Base-by-base conservation (phyloP, 2,113 vertebrate species). In the Penelope pileata region DNA sequence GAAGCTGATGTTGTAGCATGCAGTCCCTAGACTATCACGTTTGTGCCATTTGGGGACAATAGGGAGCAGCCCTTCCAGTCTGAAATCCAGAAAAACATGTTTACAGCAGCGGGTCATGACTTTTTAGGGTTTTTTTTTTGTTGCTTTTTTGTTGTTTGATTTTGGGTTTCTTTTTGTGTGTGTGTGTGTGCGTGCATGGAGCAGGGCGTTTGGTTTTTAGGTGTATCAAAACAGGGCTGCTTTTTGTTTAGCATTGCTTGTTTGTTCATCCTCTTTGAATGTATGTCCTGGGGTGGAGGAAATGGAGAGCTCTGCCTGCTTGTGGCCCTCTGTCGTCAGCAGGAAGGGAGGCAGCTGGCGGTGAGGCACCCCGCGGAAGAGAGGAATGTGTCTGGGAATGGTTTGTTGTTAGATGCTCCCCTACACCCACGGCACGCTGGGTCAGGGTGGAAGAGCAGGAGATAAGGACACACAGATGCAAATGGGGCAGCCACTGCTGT, bases 1-100 rank as follows among this genome's bases (percentile, higher is more conserved):
- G 30, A 43, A 45, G 34, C 48, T 22, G 26, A 70, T 64, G 23
- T 59, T 80, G 43, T 88, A 64, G 1, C 10, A 4, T 30, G 24
- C 10, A 11, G 19, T 68, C 0, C 0, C 13, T 24, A 32, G n/a
- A 29, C 18, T 74, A 2, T 54, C 24, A 42, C 42, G 40, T n/a
- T 30, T 9, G 1, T 1, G 0, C 58, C 42, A 54, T 79, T 63
- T 66, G 42, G 18, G 53, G 72, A 29, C 45, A 36, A 77, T 27
- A 63, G 40, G 3, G 3, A 77, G 34, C 60, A 87, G 30, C 36
- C 34, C 63, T 60, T 82, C 56, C 58, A 69, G 22, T 70, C 76
- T 74, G 48, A 67, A 3, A 73, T 86, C 40, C 47, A 82, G 80
- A 80, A 79, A 74, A 26, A n/a, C 7, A 3, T 7, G 12, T 53